Percentiles rank a stretch among this genome's conserved stretches.
Conservation (phyloP, 2,888 invertebrate genomes). For the Eurytoma californica region DNA sequence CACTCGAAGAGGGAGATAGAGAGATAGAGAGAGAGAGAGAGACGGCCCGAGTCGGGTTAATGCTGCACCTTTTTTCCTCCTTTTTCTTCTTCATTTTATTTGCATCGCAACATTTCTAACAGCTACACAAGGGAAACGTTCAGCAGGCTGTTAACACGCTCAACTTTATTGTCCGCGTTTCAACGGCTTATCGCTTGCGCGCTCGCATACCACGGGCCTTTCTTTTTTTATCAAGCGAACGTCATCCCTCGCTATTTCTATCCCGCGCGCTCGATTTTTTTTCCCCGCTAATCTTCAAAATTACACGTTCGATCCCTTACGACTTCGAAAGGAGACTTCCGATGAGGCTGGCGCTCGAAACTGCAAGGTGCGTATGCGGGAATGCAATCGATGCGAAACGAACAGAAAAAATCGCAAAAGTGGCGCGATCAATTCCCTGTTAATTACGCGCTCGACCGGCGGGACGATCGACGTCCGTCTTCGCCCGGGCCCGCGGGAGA, state of each 20-base stretch:
- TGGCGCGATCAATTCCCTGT: conserved; percentile 23
- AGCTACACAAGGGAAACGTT: conserved; percentile 4
- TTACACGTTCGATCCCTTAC: no score
- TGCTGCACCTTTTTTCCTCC: background rate
- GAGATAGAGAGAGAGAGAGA: background rate
- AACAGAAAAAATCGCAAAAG: no score
- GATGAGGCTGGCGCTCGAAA: no score
- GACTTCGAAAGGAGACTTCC: no score
- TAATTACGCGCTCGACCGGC: conserved; percentile 37
- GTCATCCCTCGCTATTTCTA: no score
- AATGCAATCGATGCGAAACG: no score
- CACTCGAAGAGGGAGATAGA: background rate
- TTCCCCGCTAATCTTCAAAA: no score
- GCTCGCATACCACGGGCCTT: background rate
- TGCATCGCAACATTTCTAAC: conserved; percentile 9
- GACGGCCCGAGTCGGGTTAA: background rate
- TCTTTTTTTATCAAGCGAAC: no score
- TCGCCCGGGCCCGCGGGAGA: conserved; percentile 14
- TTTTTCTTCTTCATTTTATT: no score
- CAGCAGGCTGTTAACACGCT: conserved; percentile 33
- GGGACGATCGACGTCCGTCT: conserved; percentile 2
- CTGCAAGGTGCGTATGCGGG: no score
- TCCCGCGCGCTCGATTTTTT: background rate
- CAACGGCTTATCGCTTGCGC: conserved; percentile 23
- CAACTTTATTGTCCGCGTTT: conserved; percentile 38